Conservation (phyloP, 1,140 invertebrate genomes). For the Venustaconcha ellipsiformis region DNA sequence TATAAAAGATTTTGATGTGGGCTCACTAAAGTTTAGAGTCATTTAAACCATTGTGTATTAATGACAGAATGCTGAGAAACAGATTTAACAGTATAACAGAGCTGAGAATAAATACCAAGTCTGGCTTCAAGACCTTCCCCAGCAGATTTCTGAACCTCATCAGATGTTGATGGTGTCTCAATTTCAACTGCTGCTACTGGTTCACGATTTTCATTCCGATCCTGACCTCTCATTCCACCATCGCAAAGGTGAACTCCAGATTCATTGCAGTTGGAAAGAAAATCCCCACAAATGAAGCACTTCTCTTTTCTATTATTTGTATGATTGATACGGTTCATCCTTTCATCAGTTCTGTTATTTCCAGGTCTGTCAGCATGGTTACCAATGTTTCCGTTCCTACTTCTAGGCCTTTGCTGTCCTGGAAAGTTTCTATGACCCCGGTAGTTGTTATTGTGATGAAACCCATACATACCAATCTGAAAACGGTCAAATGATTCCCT, state of each 20-base stretch:
- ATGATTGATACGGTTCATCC: too few species aligned
- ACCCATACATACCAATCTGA: too few species aligned
- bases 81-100: neutral
- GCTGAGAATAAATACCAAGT: constrained; percentile 28
- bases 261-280: constrained; percentile 49
- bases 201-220: neutral
- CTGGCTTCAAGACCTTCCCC: constrained; percentile 43
- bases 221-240: constrained; percentile 31
- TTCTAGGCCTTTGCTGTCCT: too few species aligned
- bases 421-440: too few species aligned
- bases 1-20: too few species aligned
- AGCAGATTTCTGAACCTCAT: neutral
- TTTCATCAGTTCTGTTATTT: too few species aligned
- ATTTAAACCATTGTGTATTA: neutral
- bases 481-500: too few species aligned
- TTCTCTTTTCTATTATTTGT: constrained; percentile 14
- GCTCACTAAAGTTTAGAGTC: too few species aligned
- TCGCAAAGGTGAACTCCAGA: constrained; percentile 54
- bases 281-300: constrained; percentile 55
- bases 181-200: neutral
- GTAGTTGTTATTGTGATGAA: too few species aligned
- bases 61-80: neutral
- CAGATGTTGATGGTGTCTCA: neutral
- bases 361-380: too few species aligned
- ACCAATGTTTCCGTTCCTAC: too few species aligned